Conservation (phyloP, 2,888 invertebrate genomes). For the Suillia variegata region DNA sequence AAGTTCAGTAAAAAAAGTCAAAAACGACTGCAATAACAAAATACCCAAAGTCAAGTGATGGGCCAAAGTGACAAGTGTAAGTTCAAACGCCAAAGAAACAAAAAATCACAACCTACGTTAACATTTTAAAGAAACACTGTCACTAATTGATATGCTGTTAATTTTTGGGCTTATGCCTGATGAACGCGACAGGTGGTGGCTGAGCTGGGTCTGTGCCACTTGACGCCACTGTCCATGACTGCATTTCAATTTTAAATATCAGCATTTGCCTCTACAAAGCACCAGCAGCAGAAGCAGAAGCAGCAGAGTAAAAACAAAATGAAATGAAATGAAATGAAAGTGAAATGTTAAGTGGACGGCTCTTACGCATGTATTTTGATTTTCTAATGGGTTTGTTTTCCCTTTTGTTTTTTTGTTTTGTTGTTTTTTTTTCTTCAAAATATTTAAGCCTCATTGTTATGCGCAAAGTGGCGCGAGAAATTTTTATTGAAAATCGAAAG, state of each 20-base stretch:
- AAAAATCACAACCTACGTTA: background rate
- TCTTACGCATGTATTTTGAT: background rate
- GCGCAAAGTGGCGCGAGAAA: background rate
- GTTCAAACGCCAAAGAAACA: background rate
- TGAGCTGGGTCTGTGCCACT: background rate
- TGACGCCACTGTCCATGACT: background rate
- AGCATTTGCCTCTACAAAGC: too few relatives aligned
- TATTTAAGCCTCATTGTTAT: slow-evolving; percentile 10
- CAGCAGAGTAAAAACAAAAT: too few relatives aligned
- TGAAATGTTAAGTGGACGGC: slow-evolving; percentile 16
- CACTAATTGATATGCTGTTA: too few relatives aligned
- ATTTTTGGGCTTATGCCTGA: too few relatives aligned
- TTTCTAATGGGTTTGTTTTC: slow-evolving; percentile 1
- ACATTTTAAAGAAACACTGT: background rate
- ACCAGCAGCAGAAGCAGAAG: too few relatives aligned
- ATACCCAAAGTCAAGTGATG: too few relatives aligned
- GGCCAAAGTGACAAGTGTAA: background rate
- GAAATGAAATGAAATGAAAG: too few relatives aligned
- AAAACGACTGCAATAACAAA: too few relatives aligned
- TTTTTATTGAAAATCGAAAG: slow-evolving; percentile 19
- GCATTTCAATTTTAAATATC: too few relatives aligned
- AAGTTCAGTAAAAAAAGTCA: too few relatives aligned
- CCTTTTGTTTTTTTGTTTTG: background rate
- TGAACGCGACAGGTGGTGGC: too few relatives aligned
- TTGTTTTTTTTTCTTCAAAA: too few relatives aligned